These are phyloP conservation scores for Grus americana DNA, from an alignment of 2,113 vertebrate genomes.

Conservation along the genomic window DNA sequence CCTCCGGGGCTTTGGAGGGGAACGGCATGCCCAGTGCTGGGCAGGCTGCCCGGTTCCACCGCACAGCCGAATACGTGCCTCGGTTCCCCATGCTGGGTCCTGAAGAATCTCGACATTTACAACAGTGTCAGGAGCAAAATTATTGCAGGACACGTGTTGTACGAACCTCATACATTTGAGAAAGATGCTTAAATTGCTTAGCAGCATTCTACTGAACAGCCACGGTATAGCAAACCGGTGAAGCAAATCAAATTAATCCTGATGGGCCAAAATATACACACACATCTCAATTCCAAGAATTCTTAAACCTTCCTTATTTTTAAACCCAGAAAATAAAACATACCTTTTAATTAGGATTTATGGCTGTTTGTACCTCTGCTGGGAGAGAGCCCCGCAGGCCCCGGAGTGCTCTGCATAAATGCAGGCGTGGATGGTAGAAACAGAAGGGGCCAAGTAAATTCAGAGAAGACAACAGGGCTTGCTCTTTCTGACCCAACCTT, in stretches of 20 bases:
- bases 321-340: slow-evolving; percentile 64
- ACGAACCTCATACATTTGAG: background rate
- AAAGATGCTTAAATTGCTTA: slow-evolving; percentile 60
- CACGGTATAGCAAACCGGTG: slow-evolving; percentile 10
- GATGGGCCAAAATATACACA: slow-evolving; percentile 57
- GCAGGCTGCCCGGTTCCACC: rapidly evolving
- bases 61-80: background rate
- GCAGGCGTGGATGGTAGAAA: slow-evolving; percentile 6
- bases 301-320: slow-evolving; percentile 66
- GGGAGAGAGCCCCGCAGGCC: slow-evolving; percentile 43
- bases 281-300: slow-evolving; percentile 62
- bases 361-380: slow-evolving; percentile 55
- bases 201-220: background rate
- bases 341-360: slow-evolving; percentile 72
- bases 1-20: background rate
- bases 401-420: slow-evolving; percentile 35
- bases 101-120: background rate
- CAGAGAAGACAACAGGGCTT: slow-evolving; percentile 51
- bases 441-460: slow-evolving; percentile 48
- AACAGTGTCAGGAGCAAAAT: slow-evolving; percentile 6
- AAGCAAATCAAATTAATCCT: slow-evolving; percentile 71
- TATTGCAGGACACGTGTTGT: slow-evolving; percentile 35
- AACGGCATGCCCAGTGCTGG: rapidly evolving
- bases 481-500: slow-evolving; percentile 65
- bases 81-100: background rate